Evolutionary conservation across 2,797 vertebrate species (phyloP), one percentile per base, ranked within the genome.

Genomic region (Chelon auratus): DNA sequence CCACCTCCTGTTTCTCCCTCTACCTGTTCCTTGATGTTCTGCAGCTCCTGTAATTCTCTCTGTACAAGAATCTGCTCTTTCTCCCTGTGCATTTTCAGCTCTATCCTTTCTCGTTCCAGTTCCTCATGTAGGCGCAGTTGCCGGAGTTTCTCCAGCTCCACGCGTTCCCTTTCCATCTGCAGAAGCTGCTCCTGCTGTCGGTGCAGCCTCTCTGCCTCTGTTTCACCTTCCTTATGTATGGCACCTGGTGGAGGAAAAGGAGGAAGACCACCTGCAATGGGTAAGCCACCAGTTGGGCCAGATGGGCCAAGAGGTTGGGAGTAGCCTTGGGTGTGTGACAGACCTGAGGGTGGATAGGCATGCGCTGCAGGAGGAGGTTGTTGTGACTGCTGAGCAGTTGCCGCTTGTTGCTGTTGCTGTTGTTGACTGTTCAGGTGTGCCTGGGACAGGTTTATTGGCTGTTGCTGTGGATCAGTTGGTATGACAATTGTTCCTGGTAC

Each of bases 51-150:
- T 84, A 99, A 94, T 88, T 99, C 98, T 81, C 96, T 94, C 72
- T 99, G 97, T 86, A 99, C 97, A 78, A 99, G 91, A 53, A 99
- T 92, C 90, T 99, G 97, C 85, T 99, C 98, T 75, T 99, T 99
- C 78, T 99, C 97, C 4, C 98, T 93, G 81, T 99, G 97, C 20
- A 96, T 81, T 85, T 99, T 97, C 68, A 99, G 90, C 86, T 99
- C 98, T 0, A 94, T 92, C 0, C 97, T 95, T 77, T 99, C 97
- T 47, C 96, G 91, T 72, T 99, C 98, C 63, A 99, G 94, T 85
- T 99, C 98, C 45, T 99, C 98, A 42, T 99, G 98, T 30, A 99
- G 87, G 22, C 97, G 94, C 62, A 97, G 79, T 68, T 99, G 98
- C 8, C 98, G 94, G 66, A 99, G 86, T 87, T 98, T 99, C 89